phyloP scores from a whole-genome alignment of 2,888 invertebrate genomes.

The Orthosia incerta region DNA sequence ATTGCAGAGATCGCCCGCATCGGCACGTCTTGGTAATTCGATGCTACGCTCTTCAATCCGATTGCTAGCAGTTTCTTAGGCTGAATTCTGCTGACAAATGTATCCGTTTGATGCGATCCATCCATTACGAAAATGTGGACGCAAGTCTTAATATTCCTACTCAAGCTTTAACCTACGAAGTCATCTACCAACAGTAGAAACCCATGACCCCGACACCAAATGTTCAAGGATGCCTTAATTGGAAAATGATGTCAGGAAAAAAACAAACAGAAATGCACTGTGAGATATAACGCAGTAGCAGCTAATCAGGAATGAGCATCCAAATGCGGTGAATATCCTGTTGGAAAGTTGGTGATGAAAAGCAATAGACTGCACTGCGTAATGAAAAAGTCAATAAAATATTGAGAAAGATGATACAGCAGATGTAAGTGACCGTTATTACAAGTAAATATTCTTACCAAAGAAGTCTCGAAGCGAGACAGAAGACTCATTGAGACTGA shows the following conservation, averaged over 20 bases:
- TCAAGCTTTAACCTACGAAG: no score
- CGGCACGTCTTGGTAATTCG: no score
- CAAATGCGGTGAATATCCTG: constrained; percentile 32
- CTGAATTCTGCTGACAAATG: no score
- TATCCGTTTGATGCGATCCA: no score
- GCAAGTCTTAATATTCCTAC: background rate
- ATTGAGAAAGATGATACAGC: constrained; percentile 43
- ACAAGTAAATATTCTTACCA: constrained; percentile 64
- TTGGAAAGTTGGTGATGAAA: constrained; percentile 17
- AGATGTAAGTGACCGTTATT: constrained; percentile 30
- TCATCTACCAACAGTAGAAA: constrained; percentile 11
- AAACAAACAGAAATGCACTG: constrained; percentile 16
- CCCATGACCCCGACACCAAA: constrained; percentile 50
- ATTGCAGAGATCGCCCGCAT: no score
- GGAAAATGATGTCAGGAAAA: constrained; percentile 30
- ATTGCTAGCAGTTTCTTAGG: no score
- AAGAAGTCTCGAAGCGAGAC: constrained; percentile 67
- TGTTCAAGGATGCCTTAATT: constrained; percentile 26
- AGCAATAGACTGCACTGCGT: constrained; percentile 23
- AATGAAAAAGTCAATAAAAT: constrained; percentile 26
- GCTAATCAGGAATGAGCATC: constrained; percentile 37
- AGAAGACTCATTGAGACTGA: constrained; percentile 66
- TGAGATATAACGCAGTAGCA: constrained; percentile 24
- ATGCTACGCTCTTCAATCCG: no score
- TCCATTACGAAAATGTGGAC: background rate